Percentiles rank a stretch among this genome's conserved stretches.
Evolutionary conservation across 2,888 invertebrate genomes (phyloP).

Genomic region (Andrena camellia): DNA sequence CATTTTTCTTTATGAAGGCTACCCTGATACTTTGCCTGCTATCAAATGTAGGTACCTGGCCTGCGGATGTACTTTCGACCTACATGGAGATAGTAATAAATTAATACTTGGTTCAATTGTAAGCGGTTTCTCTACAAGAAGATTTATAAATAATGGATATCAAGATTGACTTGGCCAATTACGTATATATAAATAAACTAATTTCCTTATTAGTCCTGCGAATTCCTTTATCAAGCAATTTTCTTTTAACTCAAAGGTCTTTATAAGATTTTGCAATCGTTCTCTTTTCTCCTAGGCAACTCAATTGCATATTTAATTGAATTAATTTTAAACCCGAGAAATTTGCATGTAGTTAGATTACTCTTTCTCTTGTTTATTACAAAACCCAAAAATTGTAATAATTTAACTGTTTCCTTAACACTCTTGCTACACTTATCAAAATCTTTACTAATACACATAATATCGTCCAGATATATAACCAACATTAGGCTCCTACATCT

Average conservation of each 20-base stretch:
- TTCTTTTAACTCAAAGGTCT: neutral
- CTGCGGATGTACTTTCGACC: neutral
- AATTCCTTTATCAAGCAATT: neutral
- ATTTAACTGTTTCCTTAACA: neutral
- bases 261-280: constrained; percentile 9
- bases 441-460: neutral
- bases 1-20: neutral
- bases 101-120: neutral
- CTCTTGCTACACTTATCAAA: neutral
- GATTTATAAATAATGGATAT: neutral
- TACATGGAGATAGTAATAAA: neutral
- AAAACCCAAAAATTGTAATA: constrained; percentile 20
- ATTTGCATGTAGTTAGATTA: neutral
- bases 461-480: neutral
- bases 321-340: constrained; percentile 11
- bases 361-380: constrained; percentile 25
- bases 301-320: constrained; percentile 2
- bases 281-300: neutral
- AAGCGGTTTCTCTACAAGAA: neutral
- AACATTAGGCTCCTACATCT: neutral
- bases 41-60: neutral
- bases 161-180: neutral
- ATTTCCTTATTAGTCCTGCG: neutral
- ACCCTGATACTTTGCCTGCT: neutral
- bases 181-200: too few species aligned